Evolutionary conservation across 2,113 vertebrate genomes (phyloP), one percentile per base, ranked within the genome.

Genomic region (Amia ocellicauda): DNA sequence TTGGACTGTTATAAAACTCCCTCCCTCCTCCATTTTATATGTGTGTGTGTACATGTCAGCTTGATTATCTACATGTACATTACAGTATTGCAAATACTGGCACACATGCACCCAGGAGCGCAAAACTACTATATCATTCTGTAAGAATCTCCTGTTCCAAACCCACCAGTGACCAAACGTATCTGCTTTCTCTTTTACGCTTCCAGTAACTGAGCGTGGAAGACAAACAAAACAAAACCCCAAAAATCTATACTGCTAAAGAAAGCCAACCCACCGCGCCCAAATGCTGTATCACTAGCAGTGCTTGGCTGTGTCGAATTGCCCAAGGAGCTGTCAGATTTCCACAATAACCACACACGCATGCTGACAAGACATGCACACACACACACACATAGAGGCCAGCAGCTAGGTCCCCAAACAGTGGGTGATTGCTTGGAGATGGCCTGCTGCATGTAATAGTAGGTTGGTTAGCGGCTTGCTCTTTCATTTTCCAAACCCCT

Each of bases 331-430:
- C 45, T 40, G 14, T 8, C 16, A n/a, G 26, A n/a, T 31, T 22
- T 31, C 56, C 29, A 57, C 29, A 42, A 14, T 55, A 58, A 27
- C 64, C 56, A 58, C 57, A 61, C 62, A 52, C 63, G 47, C 22
- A 31, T 19, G 50, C 24, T 61, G 26, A 57, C 59, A 54, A 26
- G 56, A 58, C 31, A 36, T 5, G 11, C 31, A 36, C 31, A 36
- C 31, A 36, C 28, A 23, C 26, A 59, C 42, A 24, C 27, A n/a
- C n/a, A n/a, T n/a, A n/a, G n/a, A 20, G 31, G 31, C 20, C 43
- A 49, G 23, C 19, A 54, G 23, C 19, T 24, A 17, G 50, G 53
- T 26, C 53, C 62, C 24, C 53, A 31, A 23, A 42, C 45, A 41
- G 22, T 31, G 31, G 26, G 20, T 53, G 26, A 26, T 24, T 24